phyloP scores from a whole-genome alignment of 1,140 invertebrate genomes.

The Hypothenemus hampei region DNA sequence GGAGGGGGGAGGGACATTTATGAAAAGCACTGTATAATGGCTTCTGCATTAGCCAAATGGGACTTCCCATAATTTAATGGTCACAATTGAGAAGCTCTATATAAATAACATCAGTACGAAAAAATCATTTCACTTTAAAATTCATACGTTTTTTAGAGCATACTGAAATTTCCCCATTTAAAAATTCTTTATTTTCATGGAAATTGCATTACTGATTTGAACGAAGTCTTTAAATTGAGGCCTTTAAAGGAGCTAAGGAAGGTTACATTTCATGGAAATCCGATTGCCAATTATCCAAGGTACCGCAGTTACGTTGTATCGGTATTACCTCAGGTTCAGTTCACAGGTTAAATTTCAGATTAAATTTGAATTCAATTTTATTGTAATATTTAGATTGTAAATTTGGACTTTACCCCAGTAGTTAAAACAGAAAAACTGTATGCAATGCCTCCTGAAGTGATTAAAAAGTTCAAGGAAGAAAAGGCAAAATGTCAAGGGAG shows the following conservation, averaged over 20 bases:
- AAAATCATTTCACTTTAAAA: no score
- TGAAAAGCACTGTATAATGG: no score
- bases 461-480: conserved; percentile 31
- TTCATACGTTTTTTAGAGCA: conserved; percentile 28
- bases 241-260: conserved; percentile 45
- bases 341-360: no score
- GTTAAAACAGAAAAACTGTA: conserved; percentile 34
- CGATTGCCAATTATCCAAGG: conserved; percentile 45
- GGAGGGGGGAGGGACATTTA: no score
- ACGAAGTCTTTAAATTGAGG: conserved; percentile 45
- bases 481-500: no score
- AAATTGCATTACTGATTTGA: conserved; percentile 48
- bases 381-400: conserved; percentile 34
- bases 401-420: conserved; percentile 49
- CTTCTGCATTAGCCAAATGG: no score
- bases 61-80: no score
- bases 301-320: conserved; percentile 49
- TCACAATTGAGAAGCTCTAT: no score
- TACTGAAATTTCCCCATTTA: conserved; percentile 41
- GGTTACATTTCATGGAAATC: conserved; percentile 53
- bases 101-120: no score
- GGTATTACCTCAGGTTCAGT: conserved; percentile 49
- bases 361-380: no score
- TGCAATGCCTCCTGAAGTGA: conserved; percentile 29
- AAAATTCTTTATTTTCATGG: conserved; percentile 50